These are phyloP conservation scores for Plecturocebus donacophilus DNA, from an alignment of 2,113 vertebrate genomes.

Conservation along the genomic window DNA sequence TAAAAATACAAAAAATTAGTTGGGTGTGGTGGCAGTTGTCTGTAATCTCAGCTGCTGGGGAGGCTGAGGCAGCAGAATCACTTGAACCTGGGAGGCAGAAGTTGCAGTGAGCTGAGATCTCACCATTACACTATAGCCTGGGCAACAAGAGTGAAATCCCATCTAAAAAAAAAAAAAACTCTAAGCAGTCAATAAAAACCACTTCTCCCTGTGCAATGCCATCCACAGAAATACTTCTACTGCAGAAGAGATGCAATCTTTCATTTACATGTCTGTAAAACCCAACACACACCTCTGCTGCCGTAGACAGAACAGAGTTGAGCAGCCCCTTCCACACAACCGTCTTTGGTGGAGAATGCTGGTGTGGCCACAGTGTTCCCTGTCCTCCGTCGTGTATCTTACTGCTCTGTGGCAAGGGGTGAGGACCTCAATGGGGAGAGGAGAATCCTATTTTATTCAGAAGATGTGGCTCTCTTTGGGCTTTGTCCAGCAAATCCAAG, in stretches of 20 bases:
- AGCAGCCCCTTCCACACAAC: conserved; percentile 74
- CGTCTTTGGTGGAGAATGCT: conserved; percentile 60
- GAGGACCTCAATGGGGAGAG: conserved; percentile 89
- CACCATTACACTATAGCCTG: too few species aligned
- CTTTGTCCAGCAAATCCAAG: conserved; percentile 94
- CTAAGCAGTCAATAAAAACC: too few species aligned
- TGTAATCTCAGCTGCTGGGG: too few species aligned
- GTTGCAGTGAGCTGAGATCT: too few species aligned
- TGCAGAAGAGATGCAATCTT: conserved; percentile 54
- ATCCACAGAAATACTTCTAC: conserved; percentile 47
- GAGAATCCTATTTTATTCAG: conserved; percentile 86
- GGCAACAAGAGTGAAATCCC: too few species aligned
- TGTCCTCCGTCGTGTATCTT: conserved; percentile 85
- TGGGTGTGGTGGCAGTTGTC: too few species aligned
- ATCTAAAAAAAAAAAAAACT: too few species aligned
- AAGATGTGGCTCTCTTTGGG: conserved; percentile 88
- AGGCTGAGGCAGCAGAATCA: too few species aligned
- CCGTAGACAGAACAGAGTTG: conserved; percentile 50
- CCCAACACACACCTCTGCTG: conserved; percentile 60
- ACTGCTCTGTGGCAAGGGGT: conserved; percentile 93
- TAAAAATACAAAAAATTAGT: too few species aligned
- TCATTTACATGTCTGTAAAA: conserved; percentile 68
- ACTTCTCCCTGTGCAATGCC: too few species aligned
- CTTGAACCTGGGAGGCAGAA: too few species aligned
- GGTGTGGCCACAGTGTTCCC: conserved; percentile 70